Base-by-base conservation (phyloP, 2,113 vertebrate species). In the Rhineura floridana region DNA sequence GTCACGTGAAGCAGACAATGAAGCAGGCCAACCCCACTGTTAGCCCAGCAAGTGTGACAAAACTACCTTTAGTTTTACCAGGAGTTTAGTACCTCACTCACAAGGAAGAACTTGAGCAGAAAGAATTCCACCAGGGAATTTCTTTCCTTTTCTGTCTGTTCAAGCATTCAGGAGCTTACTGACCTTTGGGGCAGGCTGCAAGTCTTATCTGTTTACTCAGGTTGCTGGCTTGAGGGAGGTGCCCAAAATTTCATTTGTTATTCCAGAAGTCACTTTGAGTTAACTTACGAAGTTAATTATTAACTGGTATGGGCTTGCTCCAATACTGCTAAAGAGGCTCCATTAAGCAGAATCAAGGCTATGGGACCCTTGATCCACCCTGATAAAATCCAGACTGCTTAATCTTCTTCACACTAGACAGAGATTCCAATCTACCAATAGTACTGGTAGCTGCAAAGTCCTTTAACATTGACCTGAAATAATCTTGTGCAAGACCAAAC, bases 111-210 rank as follows among this genome's bases (percentile, higher is more conserved):
- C 67, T 82, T 44, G 30, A 59, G 30, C 76, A 86, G 36, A 75
- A 33, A n/a, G 39, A 44, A 44, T 55, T 55, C 70, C 62, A 75
- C 46, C 46, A 44, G 62, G 78, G 44, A 86, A 86, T 86, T 69
- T 86, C 44, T 80, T 76, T 70, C 84, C 62, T 89, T 0, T 0
- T 11, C 55, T 44, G 55, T 39, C 7, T 0, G 62, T 76, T 1
- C 4, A 12, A 87, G 76, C 0, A 0, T 84, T 65, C 87, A 19
- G 85, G 70, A 90, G 87, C 87, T 21, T 1, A 3, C 87, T 92
- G 95, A 95, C 95, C 95, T 95, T 93, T 94, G 91, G 86, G 91
- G 83, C 79, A 92, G 91, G 90, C 67, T 95, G 92, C 90, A 83
- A 87, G 85, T 83, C 91, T 93, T 92, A 93, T 94, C 93, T 95